Conservation (phyloP, 2,797 vertebrate genomes). For the Austrolebias charrua region DNA sequence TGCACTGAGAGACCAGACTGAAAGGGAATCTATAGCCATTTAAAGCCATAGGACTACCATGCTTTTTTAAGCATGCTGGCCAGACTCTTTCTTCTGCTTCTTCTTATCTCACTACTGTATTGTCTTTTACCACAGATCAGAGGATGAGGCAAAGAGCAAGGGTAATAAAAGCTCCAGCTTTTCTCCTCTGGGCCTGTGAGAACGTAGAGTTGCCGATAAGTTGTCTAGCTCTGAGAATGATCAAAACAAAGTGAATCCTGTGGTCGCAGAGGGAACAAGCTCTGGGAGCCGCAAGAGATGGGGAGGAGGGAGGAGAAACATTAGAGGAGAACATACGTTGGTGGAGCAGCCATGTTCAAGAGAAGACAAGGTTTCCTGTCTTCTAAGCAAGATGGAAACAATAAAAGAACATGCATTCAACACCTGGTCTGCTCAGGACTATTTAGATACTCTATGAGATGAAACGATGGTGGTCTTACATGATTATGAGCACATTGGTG, state of each 20-base stretch:
- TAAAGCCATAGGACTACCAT: constrained; percentile 43
- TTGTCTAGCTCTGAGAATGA: constrained; percentile 73
- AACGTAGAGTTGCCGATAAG: constrained; percentile 72
- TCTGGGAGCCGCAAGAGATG: constrained; percentile 31
- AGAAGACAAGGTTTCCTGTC: constrained; percentile 54
- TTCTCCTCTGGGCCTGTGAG: constrained; percentile 70
- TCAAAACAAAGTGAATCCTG: constrained; percentile 76
- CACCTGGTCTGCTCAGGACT: constrained; percentile 7
- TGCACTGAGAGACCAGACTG: no score
- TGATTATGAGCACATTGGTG: constrained; percentile 44
- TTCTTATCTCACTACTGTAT: constrained; percentile 59
- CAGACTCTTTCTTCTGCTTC: constrained; percentile 56
- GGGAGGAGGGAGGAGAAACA: constrained; percentile 6
- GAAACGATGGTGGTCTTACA: constrained; percentile 23
- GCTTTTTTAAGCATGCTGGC: constrained; percentile 62
- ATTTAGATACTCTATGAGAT: constrained; percentile 18
- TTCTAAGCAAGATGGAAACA: constrained; percentile 28
- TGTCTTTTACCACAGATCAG: constrained; percentile 74
- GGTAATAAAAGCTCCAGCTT: constrained; percentile 66
- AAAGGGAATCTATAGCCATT: constrained; percentile 26
- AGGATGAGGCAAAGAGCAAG: constrained; percentile 61
- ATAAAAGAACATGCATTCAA: constrained; percentile 24
- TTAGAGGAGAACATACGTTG: constrained; percentile 24
- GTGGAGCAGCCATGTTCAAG: constrained; percentile 34
- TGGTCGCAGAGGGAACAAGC: constrained; percentile 65